Evolutionary conservation across 2,888 invertebrate species (phyloP).

Genomic region (Eustalomyia histrio): DNA sequence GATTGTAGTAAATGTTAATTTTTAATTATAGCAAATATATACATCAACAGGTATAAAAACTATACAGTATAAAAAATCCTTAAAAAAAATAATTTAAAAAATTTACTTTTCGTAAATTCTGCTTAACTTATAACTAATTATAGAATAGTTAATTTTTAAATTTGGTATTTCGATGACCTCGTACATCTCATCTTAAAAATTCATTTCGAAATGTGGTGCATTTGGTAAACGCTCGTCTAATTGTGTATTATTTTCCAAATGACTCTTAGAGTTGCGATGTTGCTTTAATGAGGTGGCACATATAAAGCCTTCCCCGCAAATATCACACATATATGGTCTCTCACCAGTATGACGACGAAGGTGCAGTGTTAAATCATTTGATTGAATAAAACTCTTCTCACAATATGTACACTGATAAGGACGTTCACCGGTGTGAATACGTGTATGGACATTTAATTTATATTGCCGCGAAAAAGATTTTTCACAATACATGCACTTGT

Average conservation of each 20-base stretch:
- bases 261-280: conserved; percentile 81
- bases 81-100: no score
- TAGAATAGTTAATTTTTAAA: no score
- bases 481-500: conserved; percentile 76
- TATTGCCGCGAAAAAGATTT: conserved; percentile 83
- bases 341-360: conserved; percentile 85
- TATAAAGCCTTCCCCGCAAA: conserved; percentile 79
- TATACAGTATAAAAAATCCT: no score
- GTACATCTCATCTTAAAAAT: conserved; percentile 34
- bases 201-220: conserved; percentile 44
- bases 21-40: no score
- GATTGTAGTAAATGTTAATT: no score
- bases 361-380: conserved; percentile 86
- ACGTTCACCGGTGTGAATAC: conserved; percentile 81
- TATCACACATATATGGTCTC: conserved; percentile 70
- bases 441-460: conserved; percentile 83
- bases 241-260: conserved; percentile 57
- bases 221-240: conserved; percentile 23
- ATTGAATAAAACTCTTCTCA: conserved; percentile 83
- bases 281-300: conserved; percentile 84
- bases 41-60: no score
- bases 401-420: conserved; percentile 83
- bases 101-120: no score
- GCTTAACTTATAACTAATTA: no score
- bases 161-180: background rate